A percentile compares a stretch with the other conserved stretches of the same genome.
These are phyloP conservation scores for Cynaeus angustus DNA, from an alignment of 2,888 invertebrate genomes.

Conservation along the genomic window DNA sequence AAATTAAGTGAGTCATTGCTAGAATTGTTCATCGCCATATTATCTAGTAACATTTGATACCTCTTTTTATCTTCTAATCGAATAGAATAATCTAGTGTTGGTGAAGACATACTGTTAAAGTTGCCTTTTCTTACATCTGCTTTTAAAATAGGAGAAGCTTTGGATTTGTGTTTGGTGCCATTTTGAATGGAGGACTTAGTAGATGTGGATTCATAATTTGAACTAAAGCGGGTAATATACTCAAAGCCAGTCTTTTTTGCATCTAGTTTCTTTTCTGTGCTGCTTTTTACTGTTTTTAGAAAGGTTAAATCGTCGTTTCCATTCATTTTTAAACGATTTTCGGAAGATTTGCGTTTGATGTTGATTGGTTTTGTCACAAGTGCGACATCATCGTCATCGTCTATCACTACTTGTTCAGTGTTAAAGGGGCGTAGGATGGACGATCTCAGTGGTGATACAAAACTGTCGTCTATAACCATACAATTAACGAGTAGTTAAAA, in stretches of 20 bases:
- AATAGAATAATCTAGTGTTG: conserved; percentile 73
- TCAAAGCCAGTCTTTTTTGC: conserved; percentile 57
- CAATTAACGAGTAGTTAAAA: background rate
- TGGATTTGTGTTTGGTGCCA: conserved; percentile 21
- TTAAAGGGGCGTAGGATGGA: conserved; percentile 12
- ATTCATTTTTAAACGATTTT: conserved; percentile 41
- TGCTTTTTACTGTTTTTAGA: conserved; percentile 59
- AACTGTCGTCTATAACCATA: conserved; percentile 55
- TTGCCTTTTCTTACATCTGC: background rate
- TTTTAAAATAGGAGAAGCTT: conserved; percentile 23
- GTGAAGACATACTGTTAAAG: conserved; percentile 3
- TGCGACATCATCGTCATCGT: conserved; percentile 58
- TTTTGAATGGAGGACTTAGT: conserved; percentile 19
- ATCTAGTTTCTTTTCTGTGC: conserved; percentile 57
- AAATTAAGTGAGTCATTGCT: conserved; percentile 51
- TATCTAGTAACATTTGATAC: conserved; percentile 74
- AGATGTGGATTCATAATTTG: conserved; percentile 19
- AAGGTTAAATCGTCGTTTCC: conserved; percentile 63
- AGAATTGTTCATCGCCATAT: conserved; percentile 60
- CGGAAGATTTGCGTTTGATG: conserved; percentile 53
- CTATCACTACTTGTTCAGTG: conserved; percentile 50
- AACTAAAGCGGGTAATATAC: conserved; percentile 53
- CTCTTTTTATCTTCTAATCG: conserved; percentile 75
- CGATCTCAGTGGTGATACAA: conserved; percentile 26
- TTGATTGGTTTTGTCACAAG: conserved; percentile 39